Percentiles rank a stretch among this genome's conserved stretches.
Evolutionary conservation across 2,888 invertebrate genomes (phyloP).

Genomic region (Hirtodrosophila trivittata): DNA sequence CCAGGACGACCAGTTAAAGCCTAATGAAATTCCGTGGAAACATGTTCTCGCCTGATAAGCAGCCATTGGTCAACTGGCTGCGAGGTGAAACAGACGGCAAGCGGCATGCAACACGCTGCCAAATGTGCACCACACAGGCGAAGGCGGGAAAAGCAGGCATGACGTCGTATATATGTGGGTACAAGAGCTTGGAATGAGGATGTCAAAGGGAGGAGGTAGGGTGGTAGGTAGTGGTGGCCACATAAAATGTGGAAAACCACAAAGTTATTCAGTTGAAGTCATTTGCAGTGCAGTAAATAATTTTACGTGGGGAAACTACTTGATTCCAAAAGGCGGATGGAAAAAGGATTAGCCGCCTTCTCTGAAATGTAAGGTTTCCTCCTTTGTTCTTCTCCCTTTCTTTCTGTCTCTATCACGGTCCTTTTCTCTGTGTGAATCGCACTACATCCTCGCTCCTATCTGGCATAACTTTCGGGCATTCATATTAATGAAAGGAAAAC

Average conservation of each 20-base stretch:
- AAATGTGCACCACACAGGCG: slow-evolving; percentile 72
- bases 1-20: slow-evolving; percentile 33
- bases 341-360: slow-evolving; percentile 34
- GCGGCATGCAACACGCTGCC: slow-evolving; percentile 57
- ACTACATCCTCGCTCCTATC: background rate
- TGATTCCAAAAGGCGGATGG: slow-evolving; percentile 13
- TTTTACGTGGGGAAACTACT: slow-evolving; percentile 47
- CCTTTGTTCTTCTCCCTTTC: slow-evolving; percentile 8
- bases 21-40: slow-evolving; percentile 75
- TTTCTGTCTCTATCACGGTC: background rate
- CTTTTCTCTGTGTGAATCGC: background rate
- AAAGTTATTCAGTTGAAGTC: slow-evolving; percentile 56
- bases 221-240: background rate
- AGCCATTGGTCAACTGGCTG: slow-evolving; percentile 71
- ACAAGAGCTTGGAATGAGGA: too few species aligned
- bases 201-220: too few species aligned
- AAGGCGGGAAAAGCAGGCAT: slow-evolving; percentile 64
- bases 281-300: slow-evolving; percentile 72
- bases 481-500: slow-evolving; percentile 72
- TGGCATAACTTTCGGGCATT: slow-evolving; percentile 55
- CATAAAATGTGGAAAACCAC: slow-evolving; percentile 63
- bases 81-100: slow-evolving; percentile 12
- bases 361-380: slow-evolving; percentile 15
- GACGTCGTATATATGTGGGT: slow-evolving; percentile 37
- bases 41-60: slow-evolving; percentile 81